Base-by-base conservation (phyloP, 2,888 invertebrate species). In the Leptopilina syphax region DNA sequence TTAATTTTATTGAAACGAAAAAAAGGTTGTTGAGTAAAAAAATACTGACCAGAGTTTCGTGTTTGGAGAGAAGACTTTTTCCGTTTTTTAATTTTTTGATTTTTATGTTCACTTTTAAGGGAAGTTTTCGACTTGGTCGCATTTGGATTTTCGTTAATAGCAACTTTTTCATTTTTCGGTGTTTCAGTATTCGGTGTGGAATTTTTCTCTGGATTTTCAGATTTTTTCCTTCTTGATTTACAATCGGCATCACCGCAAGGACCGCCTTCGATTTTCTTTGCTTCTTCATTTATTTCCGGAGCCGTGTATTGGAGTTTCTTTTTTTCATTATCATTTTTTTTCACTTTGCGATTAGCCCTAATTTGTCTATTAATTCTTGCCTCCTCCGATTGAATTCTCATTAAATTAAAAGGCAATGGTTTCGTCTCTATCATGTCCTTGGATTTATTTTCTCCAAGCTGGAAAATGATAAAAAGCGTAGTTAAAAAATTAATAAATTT, bases 161-260 rank as follows among this genome's bases (percentile, higher is more conserved):
- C 1, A 50, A 50, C 10, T 50, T 50, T 50, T 44, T 6, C 8
- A 54, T 73, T 50, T 57, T 73, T 73, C 8, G 1, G 7, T 27
- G 50, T 9, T 9, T n/a, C 27, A 27, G 13, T n/a, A 54, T 34
- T 54, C 10, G 8, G n/a, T 27, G 34, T 8, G 34, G 57, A 57
- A 34, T n/a, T n/a, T 13, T 57, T 18, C 44, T 44, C 8, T 44
- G 7, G 3, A n/a, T 34, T 66, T 3, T 76, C 18, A 57, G 77
- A 54, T 1, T 73, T 27, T 1, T 77, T 83, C n/a, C 80, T 81
- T 77, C 85, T 86, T 0, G 89, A 86, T 77, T 82, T 87, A 77
- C 88, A 89, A 66, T 77, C 84, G 0, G 86, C 82, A 34, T 89
- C 87, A 3, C 87, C 87, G 70, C 89, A 88, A 63, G 89, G 89